A percentile compares a stretch with the other conserved stretches of the same genome.
Evolutionary conservation across 2,797 vertebrate genomes (phyloP).

Genomic region (Caiman crocodilus): DNA sequence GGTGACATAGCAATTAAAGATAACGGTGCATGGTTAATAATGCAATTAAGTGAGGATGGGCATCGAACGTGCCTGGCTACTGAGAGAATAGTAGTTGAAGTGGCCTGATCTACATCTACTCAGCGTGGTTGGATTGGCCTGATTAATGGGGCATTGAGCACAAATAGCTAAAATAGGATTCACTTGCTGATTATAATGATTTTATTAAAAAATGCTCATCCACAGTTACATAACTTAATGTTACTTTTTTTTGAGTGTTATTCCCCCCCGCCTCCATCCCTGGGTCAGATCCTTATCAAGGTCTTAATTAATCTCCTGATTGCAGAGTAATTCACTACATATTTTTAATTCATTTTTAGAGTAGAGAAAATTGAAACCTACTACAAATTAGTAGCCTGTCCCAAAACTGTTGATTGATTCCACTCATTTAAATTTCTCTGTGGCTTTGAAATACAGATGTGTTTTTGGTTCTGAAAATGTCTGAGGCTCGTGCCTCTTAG

Average conservation of each 20-base stretch:
- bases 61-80: not conserved
- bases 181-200: not conserved
- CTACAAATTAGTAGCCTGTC: not conserved
- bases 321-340: not conserved
- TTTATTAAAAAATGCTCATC: not conserved
- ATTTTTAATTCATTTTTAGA: not conserved
- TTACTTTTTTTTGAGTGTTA: not conserved
- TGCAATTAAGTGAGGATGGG: not conserved
- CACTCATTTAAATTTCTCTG: rapidly evolving
- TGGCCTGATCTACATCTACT: too few species aligned
- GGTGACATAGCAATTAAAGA: too few species aligned
- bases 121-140: not conserved
- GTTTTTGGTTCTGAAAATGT: not conserved
- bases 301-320: not conserved
- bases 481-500: not conserved
- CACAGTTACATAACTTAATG: not conserved
- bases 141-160: not conserved
- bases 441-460: not conserved
- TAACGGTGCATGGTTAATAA: too few species aligned
- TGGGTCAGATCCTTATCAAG: not conserved
- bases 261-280: not conserved
- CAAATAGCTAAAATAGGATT: not conserved
- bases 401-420: not conserved
- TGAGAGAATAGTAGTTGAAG: not conserved
- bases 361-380: not conserved